These are phyloP conservation scores for Luscinia megarhynchos DNA, from an alignment of 2,797 vertebrate genomes.

Conservation along the genomic window DNA sequence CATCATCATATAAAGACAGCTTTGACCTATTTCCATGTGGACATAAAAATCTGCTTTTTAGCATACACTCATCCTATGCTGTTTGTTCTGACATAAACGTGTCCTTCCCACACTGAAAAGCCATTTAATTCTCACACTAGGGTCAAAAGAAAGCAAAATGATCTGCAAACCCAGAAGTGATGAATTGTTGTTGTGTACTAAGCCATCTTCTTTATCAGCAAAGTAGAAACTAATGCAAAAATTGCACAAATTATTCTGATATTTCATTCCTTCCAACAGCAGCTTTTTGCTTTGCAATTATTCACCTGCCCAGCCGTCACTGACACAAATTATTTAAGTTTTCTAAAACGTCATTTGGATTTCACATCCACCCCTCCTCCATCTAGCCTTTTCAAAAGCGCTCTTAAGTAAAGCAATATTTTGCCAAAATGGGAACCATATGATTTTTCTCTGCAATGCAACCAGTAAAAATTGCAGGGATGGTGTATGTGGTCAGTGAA, in stretches of 20 bases:
- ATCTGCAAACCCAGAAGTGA: not conserved
- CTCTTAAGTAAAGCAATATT: slow-evolving; percentile 61
- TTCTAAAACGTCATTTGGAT: not conserved
- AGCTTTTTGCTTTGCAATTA: slow-evolving; percentile 6
- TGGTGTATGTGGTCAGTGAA: not conserved
- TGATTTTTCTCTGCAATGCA: slow-evolving; percentile 43
- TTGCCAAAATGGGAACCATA: slow-evolving; percentile 63
- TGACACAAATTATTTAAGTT: not conserved
- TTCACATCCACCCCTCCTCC: not conserved
- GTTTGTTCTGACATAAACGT: not conserved
- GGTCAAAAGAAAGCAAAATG: not conserved
- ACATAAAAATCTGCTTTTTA: not conserved
- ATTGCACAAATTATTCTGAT: not conserved
- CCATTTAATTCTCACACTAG: not conserved
- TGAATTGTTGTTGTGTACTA: fast-evolving
- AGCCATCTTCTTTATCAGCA: not conserved
- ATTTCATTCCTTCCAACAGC: not conserved
- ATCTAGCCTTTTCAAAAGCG: slow-evolving; percentile 8
- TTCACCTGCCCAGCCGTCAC: not conserved
- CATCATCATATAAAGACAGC: not conserved
- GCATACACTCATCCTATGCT: not conserved
- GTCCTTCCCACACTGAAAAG: not conserved
- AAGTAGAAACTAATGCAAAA: not conserved
- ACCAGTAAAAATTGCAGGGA: slow-evolving; percentile 47
- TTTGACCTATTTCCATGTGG: not conserved